phyloP scores from a whole-genome alignment of 1,140 invertebrate genomes.

The Heliothis virescens region DNA sequence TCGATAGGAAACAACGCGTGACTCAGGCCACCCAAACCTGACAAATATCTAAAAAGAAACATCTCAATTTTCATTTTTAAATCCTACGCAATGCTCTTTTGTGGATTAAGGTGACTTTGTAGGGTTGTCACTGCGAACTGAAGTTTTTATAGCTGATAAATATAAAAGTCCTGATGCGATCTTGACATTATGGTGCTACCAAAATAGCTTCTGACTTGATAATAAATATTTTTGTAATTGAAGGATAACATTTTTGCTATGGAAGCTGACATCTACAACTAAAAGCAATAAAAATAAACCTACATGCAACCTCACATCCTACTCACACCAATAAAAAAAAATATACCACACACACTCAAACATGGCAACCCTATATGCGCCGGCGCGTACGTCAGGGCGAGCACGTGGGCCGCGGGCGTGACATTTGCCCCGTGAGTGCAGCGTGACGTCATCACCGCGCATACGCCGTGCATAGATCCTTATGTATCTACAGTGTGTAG shows the following conservation, averaged over 20 bases:
- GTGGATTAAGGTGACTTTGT: slow-evolving; percentile 33
- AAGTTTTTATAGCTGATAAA: too few species aligned
- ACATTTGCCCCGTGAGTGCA: slow-evolving; percentile 72
- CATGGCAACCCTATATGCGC: slow-evolving; percentile 26
- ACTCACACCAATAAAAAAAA: neutral
- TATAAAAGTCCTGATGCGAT: too few species aligned
- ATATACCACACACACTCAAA: neutral
- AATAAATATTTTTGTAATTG: neutral
- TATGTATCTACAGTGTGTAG: neutral
- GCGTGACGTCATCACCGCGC: slow-evolving; percentile 66
- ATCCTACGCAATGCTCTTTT: slow-evolving; percentile 63
- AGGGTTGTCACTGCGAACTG: neutral
- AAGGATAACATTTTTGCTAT: neutral
- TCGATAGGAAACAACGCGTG: slow-evolving; percentile 25
- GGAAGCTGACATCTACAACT: neutral
- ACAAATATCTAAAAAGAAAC: slow-evolving; percentile 50
- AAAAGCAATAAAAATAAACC: neutral
- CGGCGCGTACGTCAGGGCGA: slow-evolving; percentile 42
- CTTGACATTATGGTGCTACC: too few species aligned
- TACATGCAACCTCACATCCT: neutral
- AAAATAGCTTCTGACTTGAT: neutral
- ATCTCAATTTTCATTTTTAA: slow-evolving; percentile 62
- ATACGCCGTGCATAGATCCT: neutral
- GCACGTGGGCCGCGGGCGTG: slow-evolving; percentile 71
- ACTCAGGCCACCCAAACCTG: slow-evolving; percentile 33